Evolutionary conservation across 2,797 vertebrate species (phyloP), one percentile per base, ranked within the genome.

Genomic region (Syngnathus rostellatus): DNA sequence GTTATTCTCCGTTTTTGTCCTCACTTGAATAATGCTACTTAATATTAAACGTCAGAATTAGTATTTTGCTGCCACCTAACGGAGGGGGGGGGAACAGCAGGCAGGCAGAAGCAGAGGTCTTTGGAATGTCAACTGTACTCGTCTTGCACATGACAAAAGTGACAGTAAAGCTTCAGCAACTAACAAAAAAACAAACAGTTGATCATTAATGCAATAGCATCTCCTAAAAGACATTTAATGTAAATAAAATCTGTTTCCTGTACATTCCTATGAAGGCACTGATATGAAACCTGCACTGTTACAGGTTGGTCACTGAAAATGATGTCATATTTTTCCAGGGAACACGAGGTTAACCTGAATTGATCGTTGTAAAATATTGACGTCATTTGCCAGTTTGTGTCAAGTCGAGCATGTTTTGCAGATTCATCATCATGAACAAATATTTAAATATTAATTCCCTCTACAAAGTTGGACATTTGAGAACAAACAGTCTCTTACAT

Each of bases 11-110:
- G 7, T 57, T 25, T 21, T n/a, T 60, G 1, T 21, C 1, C 12
- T 55, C 31, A 37, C 8, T 37, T 38, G 37, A 58, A 17, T 2
- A 17, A 31, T 0, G 14, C 3, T 17, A 14, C 12, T 31, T 31
- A 8, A 6, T 1, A 6, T 21, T 6, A 23, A 16, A 43, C 25
- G 23, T 63, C 14, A 63, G 8, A 43, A 46, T 50, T 19, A 25
- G 40, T 8, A 38, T 63, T 70, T 10, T 75, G 64, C 67, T 71
- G 76, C 76, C 80, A 79, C 25, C 81, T 76, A 71, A 80, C 5
- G 82, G 68, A 31, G 31, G 31, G 31, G 31, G 3, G 9, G 0
- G 57, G 58, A 2, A 19, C 38, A 41, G 6, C 17, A 46, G 2
- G 10, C 1, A 6, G 54, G 39, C 48, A 7, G 8, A 60, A 23